Evolutionary conservation across 2,797 vertebrate genomes (phyloP).

Genomic region (Muscicapa striata): DNA sequence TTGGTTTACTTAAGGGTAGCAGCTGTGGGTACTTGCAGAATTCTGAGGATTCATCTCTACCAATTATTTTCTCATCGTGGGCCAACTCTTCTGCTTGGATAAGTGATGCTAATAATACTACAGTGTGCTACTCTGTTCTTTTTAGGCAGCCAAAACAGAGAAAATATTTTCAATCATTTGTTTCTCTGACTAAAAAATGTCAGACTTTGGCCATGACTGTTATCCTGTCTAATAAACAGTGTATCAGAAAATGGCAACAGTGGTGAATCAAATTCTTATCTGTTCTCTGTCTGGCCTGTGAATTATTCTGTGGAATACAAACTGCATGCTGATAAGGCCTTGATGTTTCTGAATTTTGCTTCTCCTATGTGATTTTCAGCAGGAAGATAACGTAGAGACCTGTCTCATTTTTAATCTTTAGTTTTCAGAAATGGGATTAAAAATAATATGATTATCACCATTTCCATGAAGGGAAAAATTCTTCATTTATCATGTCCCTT

Average conservation of each 20-base stretch:
- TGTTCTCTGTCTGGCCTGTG: not conserved
- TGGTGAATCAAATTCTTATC: not conserved
- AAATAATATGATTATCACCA: not conserved
- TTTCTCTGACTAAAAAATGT: not conserved
- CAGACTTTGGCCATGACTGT: not conserved
- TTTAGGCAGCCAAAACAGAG: not conserved
- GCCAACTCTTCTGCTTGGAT: not conserved
- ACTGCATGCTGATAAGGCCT: not conserved
- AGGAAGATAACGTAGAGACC: not conserved
- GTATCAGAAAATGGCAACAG: not conserved
- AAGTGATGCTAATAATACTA: not conserved
- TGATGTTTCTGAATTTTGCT: not conserved
- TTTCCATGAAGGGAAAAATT: not conserved
- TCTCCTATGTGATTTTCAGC: not conserved
- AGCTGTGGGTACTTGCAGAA: not conserved
- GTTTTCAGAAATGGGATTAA: not conserved
- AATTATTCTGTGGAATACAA: not conserved
- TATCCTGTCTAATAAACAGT: not conserved
- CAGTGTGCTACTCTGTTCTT: not conserved
- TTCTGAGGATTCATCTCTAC: not conserved
- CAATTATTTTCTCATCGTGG: not conserved
- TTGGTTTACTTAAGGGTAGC: not conserved
- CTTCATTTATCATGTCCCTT: not conserved
- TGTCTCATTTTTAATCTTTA: slow-evolving; percentile 2
- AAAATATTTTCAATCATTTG: not conserved